Evolutionary conservation across 2,797 vertebrate genomes (phyloP).

Genomic region (Benthosema pterotum): DNA sequence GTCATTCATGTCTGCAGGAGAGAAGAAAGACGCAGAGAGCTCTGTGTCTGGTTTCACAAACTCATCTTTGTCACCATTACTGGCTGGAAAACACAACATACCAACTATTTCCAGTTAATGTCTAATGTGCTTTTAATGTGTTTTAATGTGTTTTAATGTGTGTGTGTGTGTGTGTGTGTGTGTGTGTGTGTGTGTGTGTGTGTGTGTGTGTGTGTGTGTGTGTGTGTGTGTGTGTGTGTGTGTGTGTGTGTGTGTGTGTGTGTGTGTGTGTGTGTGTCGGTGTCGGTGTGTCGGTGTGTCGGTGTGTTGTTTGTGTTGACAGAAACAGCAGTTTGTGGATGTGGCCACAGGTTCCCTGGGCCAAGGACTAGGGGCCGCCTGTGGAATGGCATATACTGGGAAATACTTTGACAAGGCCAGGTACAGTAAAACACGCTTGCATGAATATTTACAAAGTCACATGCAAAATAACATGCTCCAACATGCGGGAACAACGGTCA

Average conservation of each 20-base stretch:
- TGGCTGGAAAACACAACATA: no score
- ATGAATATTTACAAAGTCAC: not conserved
- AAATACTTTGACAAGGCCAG: constrained; percentile 97
- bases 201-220: constrained; percentile 12
- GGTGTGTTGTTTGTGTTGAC: constrained; percentile 33
- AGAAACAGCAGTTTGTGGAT: constrained; percentile 96
- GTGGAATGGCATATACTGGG: constrained; percentile 95
- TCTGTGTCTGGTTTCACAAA: no score
- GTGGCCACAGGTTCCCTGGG: constrained; percentile 95
- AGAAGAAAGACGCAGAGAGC: no score
- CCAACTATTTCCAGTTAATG: not conserved
- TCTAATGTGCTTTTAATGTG: constrained; percentile 16
- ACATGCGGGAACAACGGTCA: no score
- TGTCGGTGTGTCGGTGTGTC: constrained; percentile 8
- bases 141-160: constrained; percentile 3
- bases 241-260: constrained; percentile 6
- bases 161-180: constrained; percentile 9
- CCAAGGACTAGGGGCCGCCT: constrained; percentile 92
- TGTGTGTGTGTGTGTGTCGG: constrained; percentile 18
- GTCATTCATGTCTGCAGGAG: no score
- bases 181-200: constrained; percentile 13
- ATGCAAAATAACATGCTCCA: constrained; percentile 3
- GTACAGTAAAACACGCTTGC: constrained; percentile 83
- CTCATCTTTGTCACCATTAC: no score
- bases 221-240: constrained; percentile 15